Percentiles rank a stretch among this genome's conserved stretches.
These are phyloP conservation scores for Bos taurus DNA, from an alignment of 2,113 vertebrate species.

Conservation along the genomic window DNA sequence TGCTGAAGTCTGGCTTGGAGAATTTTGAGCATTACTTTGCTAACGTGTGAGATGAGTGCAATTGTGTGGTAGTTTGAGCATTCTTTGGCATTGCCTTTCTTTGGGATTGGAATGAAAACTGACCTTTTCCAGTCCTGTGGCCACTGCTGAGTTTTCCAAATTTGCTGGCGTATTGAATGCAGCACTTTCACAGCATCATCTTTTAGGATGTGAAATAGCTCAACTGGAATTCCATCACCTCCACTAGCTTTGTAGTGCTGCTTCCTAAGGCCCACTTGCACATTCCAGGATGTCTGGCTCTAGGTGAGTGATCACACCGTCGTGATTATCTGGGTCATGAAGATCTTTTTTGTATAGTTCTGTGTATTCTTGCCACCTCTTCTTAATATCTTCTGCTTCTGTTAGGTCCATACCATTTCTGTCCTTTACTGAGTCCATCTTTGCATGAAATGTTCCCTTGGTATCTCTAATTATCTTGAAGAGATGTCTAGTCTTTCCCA, in stretches of 20 bases:
- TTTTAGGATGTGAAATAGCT: neutral
- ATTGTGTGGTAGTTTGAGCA: neutral
- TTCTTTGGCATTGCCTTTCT: neutral
- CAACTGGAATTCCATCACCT: neutral
- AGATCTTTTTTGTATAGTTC: neutral
- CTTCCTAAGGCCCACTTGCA: neutral
- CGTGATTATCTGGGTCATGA: rapidly evolving
- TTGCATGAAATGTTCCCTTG: neutral
- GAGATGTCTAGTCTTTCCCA: neutral
- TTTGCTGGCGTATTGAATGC: neutral
- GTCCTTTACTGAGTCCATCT: neutral
- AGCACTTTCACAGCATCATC: neutral
- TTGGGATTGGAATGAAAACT: neutral
- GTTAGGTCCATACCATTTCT: neutral
- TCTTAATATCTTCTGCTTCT: neutral
- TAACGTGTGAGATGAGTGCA: neutral
- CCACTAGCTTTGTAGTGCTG: neutral
- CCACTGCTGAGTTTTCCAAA: neutral
- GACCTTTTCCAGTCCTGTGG: neutral
- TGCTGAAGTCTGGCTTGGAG: neutral
- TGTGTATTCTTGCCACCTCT: neutral
- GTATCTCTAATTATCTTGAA: neutral
- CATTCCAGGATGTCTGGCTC: neutral
- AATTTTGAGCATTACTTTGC: neutral
- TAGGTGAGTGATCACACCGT: neutral